A percentile compares a stretch with the other conserved stretches of the same genome.
Evolutionary conservation across 2,797 vertebrate genomes (phyloP).

Genomic region (Spinus pinus): DNA sequence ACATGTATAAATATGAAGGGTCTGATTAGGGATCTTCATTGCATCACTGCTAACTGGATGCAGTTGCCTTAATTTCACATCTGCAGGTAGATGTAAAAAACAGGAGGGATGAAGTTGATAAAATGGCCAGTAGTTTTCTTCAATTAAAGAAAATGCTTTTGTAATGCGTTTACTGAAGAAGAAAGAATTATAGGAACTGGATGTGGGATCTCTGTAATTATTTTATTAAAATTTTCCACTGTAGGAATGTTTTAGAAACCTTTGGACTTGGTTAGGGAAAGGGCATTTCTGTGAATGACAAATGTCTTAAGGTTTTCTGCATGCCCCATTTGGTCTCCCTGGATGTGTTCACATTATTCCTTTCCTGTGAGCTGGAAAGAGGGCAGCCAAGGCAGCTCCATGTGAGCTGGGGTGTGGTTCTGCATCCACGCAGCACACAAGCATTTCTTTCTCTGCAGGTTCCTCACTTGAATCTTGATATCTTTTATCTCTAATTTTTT

Average conservation of each 20-base stretch:
- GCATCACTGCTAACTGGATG: not conserved
- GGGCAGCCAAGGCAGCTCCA: not conserved
- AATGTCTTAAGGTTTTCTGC: not conserved
- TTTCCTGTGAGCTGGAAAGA: not conserved
- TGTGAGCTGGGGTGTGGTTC: not conserved
- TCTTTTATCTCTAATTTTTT: not conserved
- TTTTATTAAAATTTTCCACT: not conserved
- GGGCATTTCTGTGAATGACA: not conserved
- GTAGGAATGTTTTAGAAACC: not conserved
- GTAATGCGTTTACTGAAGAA: not conserved
- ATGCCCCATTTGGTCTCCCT: not conserved
- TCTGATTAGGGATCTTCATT: not conserved
- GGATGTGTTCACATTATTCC: not conserved
- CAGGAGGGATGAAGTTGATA: not conserved
- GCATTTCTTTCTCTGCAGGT: not conserved
- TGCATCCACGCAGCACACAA: accelerated
- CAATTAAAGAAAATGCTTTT: not conserved
- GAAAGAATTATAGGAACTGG: not conserved
- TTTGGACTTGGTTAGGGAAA: not conserved
- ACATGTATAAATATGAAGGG: not conserved
- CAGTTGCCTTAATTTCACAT: not conserved
- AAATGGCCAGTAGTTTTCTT: not conserved
- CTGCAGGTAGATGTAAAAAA: not conserved
- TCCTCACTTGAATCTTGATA: not conserved
- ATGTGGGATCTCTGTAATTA: not conserved